Conservation (phyloP, 2,113 vertebrate species). For the Elephantulus edwardii region DNA sequence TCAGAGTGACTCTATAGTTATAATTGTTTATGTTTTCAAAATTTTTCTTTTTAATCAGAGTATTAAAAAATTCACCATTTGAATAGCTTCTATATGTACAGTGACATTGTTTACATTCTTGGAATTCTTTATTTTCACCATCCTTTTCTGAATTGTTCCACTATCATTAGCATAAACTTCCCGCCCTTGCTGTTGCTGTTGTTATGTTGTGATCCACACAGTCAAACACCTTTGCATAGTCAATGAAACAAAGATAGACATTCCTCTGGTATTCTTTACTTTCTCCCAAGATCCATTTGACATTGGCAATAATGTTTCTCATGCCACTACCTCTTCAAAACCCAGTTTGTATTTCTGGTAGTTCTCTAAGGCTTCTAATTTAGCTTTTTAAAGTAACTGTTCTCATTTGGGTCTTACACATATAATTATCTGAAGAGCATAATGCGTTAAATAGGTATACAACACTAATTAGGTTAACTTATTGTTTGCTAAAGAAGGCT, state of each 20-base stretch:
- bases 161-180: not conserved
- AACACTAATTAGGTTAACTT: not conserved
- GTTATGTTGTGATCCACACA: no score
- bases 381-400: no score
- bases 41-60: not conserved
- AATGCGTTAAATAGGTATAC: not conserved
- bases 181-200: not conserved
- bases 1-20: no score
- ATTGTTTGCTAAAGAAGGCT: not conserved
- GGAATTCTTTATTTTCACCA: not conserved
- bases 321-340: no score
- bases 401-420: no score
- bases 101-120: not conserved
- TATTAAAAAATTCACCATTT: not conserved
- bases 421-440: not conserved
- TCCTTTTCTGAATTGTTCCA: not conserved
- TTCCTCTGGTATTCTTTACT: no score
- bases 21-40: slow-evolving; percentile 4
- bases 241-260: no score
- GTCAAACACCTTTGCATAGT: no score
- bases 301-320: no score
- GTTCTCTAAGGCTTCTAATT: no score
- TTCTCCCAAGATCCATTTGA: no score
- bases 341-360: no score
- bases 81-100: not conserved